Evolutionary conservation across 2,797 vertebrate species (phyloP).

Genomic region (Euthynnus affinis): DNA sequence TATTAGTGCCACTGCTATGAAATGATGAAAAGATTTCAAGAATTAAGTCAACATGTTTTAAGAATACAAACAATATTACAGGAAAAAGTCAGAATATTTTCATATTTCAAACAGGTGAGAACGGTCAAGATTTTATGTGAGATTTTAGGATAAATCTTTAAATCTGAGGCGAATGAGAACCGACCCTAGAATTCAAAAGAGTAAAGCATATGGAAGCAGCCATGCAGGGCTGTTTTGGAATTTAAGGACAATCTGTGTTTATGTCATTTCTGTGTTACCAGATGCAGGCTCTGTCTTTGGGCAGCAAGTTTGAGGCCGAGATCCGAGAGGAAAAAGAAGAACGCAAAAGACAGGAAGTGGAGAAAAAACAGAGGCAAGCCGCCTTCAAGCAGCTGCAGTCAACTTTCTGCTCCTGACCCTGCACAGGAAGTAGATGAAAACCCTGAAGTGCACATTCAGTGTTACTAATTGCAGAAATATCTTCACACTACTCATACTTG

Average conservation of each 20-base stretch:
- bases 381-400: conserved; percentile 96
- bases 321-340: conserved; percentile 95
- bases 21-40: too few species aligned
- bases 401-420: conserved; percentile 85
- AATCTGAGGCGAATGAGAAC: background rate
- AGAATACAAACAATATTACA: too few species aligned
- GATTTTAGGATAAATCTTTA: too few species aligned
- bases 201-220: background rate
- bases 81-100: too few species aligned
- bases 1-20: too few species aligned
- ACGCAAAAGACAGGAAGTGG: conserved; percentile 89
- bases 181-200: background rate
- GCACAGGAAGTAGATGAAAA: background rate
- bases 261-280: conserved; percentile 67
- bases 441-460: conserved; percentile 26
- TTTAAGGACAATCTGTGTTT: conserved; percentile 3
- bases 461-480: conserved; percentile 25
- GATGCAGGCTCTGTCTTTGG: conserved; percentile 90
- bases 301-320: conserved; percentile 95
- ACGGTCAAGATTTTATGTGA: too few species aligned
- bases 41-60: too few species aligned
- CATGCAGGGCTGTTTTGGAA: background rate
- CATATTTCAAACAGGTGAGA: too few species aligned
- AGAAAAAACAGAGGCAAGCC: conserved; percentile 90
- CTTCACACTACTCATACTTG: conserved; percentile 33